Conservation (phyloP, 2,797 vertebrate genomes). For the Valencia hispanica region DNA sequence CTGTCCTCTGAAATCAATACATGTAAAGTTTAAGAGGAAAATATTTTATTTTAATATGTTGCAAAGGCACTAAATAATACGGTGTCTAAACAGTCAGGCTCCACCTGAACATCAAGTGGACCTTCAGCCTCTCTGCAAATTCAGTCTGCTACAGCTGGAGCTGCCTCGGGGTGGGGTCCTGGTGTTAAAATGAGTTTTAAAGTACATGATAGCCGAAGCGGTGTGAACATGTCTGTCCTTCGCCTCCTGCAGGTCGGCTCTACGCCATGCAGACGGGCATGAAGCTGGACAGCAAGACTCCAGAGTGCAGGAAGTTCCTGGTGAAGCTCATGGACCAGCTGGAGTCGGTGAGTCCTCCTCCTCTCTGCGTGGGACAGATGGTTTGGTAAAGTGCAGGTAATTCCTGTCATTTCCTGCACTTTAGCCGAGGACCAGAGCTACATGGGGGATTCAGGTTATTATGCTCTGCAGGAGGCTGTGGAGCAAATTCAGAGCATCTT, state of each 20-base stretch:
- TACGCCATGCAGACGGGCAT: slow-evolving; percentile 97
- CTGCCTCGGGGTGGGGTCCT: too few species aligned
- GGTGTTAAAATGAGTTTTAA: too few species aligned
- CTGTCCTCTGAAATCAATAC: background rate
- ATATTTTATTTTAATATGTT: background rate
- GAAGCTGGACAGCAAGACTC: slow-evolving; percentile 97
- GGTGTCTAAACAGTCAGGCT: too few species aligned
- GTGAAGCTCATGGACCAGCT: slow-evolving; percentile 96
- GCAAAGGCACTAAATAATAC: background rate
- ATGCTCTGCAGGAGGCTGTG: background rate
- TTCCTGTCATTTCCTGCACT: background rate
- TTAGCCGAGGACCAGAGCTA: background rate
- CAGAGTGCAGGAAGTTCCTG: slow-evolving; percentile 95
- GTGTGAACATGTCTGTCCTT: background rate
- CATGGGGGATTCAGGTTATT: background rate
- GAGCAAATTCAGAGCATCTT: background rate
- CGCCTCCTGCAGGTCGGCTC: slow-evolving; percentile 86
- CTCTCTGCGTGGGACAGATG: background rate
- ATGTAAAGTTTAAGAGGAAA: background rate
- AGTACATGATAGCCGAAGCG: too few species aligned
- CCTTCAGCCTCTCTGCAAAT: too few species aligned
- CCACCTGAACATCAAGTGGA: too few species aligned
- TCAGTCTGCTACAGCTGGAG: too few species aligned
- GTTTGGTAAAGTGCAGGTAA: background rate
- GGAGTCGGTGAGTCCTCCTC: slow-evolving; percentile 84